These are phyloP conservation scores for Tenrec ecaudatus DNA, from an alignment of 2,113 vertebrate species.

Conservation along the genomic window DNA sequence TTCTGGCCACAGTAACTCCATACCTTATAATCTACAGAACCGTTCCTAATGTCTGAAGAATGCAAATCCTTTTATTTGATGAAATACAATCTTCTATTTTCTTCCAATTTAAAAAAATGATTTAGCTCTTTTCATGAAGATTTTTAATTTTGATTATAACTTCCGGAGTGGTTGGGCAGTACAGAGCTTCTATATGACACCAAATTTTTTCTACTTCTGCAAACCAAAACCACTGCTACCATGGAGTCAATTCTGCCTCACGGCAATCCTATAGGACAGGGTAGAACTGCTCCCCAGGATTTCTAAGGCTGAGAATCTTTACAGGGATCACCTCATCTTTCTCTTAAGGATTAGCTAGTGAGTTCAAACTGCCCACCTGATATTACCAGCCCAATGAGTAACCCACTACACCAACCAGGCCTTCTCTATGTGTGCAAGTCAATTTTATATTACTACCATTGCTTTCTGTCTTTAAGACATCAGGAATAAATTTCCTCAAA, in stretches of 20 bases:
- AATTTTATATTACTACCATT: slow-evolving; percentile 12
- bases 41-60: slow-evolving; percentile 16
- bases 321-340: no score
- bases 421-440: background rate
- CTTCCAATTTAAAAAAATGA: slow-evolving; percentile 16
- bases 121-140: slow-evolving; percentile 20
- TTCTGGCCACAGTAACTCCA: background rate
- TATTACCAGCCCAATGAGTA: no score
- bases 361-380: no score
- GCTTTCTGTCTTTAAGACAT: slow-evolving; percentile 2
- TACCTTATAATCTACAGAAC: background rate
- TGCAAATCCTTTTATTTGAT: slow-evolving; percentile 23
- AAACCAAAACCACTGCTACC: no score
- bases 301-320: no score
- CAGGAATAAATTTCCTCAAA: slow-evolving; percentile 22
- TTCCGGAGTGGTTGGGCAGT: background rate
- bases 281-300: no score
- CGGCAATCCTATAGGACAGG: no score
- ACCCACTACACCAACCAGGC: no score
- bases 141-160: slow-evolving; percentile 55
- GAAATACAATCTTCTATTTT: background rate
- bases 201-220: background rate
- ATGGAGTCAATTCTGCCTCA: no score
- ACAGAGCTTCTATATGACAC: background rate
- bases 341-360: no score